Evolutionary conservation across 2,888 invertebrate genomes (phyloP), one percentile per base, ranked within the genome.

Genomic region (Lamellibrachia satsuma): DNA sequence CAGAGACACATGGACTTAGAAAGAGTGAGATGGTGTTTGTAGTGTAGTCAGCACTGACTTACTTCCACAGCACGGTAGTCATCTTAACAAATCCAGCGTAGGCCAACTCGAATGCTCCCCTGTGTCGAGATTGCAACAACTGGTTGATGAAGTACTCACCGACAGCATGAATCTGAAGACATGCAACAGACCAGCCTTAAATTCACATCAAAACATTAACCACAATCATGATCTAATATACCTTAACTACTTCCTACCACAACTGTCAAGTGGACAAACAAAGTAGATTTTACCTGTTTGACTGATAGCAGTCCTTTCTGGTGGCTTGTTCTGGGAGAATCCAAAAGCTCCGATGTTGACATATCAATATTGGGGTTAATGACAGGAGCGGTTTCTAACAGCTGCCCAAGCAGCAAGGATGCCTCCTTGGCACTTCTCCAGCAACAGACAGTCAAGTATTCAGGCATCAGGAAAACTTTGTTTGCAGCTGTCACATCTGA

Each of bases 51-150:
- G 55, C 55, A 55, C 55, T 6, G 22, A 75, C 75, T 15, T 75
- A 97, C 97, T 96, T 97, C 98, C 98, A 98, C 52, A 98, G 97
- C 96, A 98, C 97, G 0, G 97, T 96, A 94, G 98, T 98, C 91
- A 99, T 97, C 95, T 97, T 97, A 2, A 97, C 97, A 97, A 99
- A 99, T 0, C 98, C 99, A 15, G 98, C 97, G 95, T 98, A 98
- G 0, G 98, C 98, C 96, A 99, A 98, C 96, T 99, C 99, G 96
- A 99, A 99, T n/a, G 99, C 99, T 1, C 99, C 99, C 93, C 99
- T 97, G 96, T 99, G 99, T 96, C 98, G 98, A 0, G 98, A 98
- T 93, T 97, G 97, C 90, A 97, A 96, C 93, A 97, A 94, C 93
- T 96, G 96, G 6, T 93, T 94, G n/a, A 94, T 96, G 94, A 96